A percentile compares a stretch with the other conserved stretches of the same genome.
Evolutionary conservation across 1,140 invertebrate genomes (phyloP).

Genomic region (Scaptodrosophila lebanonensis): DNA sequence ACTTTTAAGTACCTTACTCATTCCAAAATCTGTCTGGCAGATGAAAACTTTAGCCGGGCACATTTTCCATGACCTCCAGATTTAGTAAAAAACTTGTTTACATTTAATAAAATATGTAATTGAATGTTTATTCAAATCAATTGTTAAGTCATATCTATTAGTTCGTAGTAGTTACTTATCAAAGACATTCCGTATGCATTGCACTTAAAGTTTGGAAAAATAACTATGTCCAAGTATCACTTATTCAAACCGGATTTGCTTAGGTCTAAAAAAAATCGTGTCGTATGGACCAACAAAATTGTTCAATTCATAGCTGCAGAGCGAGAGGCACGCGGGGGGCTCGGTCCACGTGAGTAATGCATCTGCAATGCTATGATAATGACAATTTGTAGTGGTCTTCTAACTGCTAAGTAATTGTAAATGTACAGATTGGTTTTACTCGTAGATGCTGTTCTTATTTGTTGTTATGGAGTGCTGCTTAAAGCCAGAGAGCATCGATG

Average conservation of each 20-base stretch:
- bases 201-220: constrained; percentile 47
- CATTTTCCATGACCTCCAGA: too few species aligned
- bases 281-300: constrained; percentile 11
- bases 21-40: too few species aligned
- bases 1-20: too few species aligned
- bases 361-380: constrained; percentile 14
- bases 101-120: constrained; percentile 24
- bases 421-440: constrained; percentile 9
- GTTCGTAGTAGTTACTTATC: constrained; percentile 26
- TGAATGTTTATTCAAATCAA: constrained; percentile 3
- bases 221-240: constrained; percentile 61
- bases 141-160: constrained; percentile 13
- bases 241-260: constrained; percentile 46
- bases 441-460: too few species aligned
- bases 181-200: constrained; percentile 24
- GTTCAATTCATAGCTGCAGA: constrained; percentile 2
- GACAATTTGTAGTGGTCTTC: constrained; percentile 31
- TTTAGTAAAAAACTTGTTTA: constrained; percentile 27
- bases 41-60: too few species aligned
- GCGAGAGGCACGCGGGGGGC: constrained; percentile 27
- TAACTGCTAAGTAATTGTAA: constrained; percentile 7
- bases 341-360: constrained; percentile 18
- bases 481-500: constrained; percentile 62
- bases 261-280: too few species aligned
- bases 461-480: constrained; percentile 1